Evolutionary conservation across 2,888 invertebrate genomes (phyloP).

Genomic region (Lomographa bimaculata): DNA sequence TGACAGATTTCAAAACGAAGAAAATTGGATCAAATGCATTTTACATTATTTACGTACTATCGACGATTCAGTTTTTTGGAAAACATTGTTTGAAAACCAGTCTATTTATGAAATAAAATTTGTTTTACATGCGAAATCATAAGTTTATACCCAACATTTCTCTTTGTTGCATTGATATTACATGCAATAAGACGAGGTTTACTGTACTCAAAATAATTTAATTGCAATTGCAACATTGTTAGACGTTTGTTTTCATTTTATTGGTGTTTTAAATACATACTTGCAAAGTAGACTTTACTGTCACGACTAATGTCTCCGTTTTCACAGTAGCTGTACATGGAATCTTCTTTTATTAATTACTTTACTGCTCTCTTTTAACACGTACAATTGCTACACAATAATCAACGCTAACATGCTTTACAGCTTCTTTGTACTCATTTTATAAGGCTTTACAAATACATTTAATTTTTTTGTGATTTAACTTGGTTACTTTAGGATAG

Average conservation of each 20-base stretch:
- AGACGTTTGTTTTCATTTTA: constrained; percentile 2
- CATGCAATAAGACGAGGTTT: constrained; percentile 3
- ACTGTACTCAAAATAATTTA: constrained; percentile 17
- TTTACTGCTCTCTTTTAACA: background rate
- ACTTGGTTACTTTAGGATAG: no score
- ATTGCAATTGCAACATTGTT: constrained; percentile 11
- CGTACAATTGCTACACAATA: background rate
- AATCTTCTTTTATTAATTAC: constrained; percentile 28
- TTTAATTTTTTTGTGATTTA: no score
- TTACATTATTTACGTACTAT: constrained; percentile 10
- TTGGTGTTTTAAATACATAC: background rate
- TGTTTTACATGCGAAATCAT: no score
- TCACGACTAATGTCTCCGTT: constrained; percentile 31
- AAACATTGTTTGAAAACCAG: background rate
- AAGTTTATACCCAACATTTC: no score
- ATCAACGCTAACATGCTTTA: no score
- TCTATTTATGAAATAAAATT: constrained; percentile 2
- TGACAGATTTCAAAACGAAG: constrained; percentile 28
- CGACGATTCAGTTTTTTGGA: background rate
- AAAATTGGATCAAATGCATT: constrained; percentile 19
- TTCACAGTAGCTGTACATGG: constrained; percentile 17
- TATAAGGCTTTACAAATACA: no score
- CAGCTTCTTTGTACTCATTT: no score
- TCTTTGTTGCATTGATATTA: no score
- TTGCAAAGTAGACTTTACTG: constrained; percentile 20